Base-by-base conservation (phyloP, 2,888 invertebrate species). In the Metalampra italica region DNA sequence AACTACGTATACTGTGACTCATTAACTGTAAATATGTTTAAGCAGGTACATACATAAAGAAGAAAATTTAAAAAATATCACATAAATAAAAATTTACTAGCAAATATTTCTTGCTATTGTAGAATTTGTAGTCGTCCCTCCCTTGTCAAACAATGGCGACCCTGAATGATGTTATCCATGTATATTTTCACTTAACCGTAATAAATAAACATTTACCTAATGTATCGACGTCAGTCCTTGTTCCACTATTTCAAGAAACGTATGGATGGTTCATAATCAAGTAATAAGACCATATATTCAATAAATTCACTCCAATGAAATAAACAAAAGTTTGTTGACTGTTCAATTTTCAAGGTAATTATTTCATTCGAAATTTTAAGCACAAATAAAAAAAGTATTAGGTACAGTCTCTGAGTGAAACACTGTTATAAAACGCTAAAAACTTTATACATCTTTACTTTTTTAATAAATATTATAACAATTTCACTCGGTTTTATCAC, bases 251-350 rank as follows among this genome's bases (percentile, higher is more conserved):
- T 83, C 71, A 85, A 67, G 72, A 76, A 70, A 70, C 69, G 68
- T 79, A 79, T 73, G 71, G 71, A 77, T 84, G 78, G 83, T 75
- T 81, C 88, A 89, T 88, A 89, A 82, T 88, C 79, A 71, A 74
- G 68, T 82, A 75, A 75, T 78, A 69, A 69, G 68, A 66, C 65
- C 68, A 74, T 76, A 76, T 83, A 80, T 75, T 77, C n/a, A 82
- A 79, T 78, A 75, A 72, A 76, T 80, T 77, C 81, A 80, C 82
- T 84, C 70, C 69, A 81, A 75, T 78, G 78, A 79, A 86, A 87
- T 86, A 89, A 90, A 90, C 89, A 90, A 90, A 87, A 88, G 86
- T 90, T 90, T 90, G 90, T 90, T 90, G 90, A 89, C 88, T 90
- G 85, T 86, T 85, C 84, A 85, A 85, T 84, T 84, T 87, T 72